Evolutionary conservation across 1,140 invertebrate genomes (phyloP).

Genomic region (Physella acuta): DNA sequence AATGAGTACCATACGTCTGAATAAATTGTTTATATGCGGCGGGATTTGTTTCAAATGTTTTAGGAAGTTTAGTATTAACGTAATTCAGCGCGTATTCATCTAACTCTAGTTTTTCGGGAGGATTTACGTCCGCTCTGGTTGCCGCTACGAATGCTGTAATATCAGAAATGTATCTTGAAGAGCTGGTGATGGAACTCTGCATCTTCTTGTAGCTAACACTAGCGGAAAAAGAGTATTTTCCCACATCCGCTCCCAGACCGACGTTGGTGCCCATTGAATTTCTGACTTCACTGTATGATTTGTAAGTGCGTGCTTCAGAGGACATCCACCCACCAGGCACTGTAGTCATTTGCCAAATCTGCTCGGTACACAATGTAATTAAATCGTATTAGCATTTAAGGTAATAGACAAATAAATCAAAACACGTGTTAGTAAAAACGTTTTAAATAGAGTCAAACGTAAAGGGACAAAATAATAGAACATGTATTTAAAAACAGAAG

Average conservation of each 20-base stretch:
- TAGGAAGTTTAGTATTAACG: neutral
- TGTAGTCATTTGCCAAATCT: constrained; percentile 16
- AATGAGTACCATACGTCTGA: neutral
- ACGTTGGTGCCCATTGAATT: neutral
- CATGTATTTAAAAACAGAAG: too few species aligned
- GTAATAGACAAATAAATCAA: too few species aligned
- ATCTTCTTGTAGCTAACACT: constrained; percentile 25
- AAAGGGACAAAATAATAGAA: too few species aligned
- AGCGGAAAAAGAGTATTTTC: constrained; percentile 27
- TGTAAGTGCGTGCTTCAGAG: constrained; percentile 20
- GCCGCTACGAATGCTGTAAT: neutral
- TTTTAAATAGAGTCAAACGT: too few species aligned
- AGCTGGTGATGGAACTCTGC: constrained; percentile 23
- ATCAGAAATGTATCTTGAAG: constrained; percentile 11
- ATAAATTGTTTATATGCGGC: neutral
- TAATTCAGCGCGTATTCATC: neutral
- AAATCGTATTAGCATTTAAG: too few species aligned
- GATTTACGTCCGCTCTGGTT: neutral
- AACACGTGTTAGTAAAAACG: too few species aligned
- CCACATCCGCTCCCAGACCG: neutral
- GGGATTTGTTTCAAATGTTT: neutral
- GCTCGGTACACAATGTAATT: too few species aligned
- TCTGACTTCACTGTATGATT: constrained; percentile 17
- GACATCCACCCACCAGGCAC: constrained; percentile 23
- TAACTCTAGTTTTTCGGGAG: neutral